Evolutionary conservation across 2,888 invertebrate genomes (phyloP).

Genomic region (Phortica okadai): DNA sequence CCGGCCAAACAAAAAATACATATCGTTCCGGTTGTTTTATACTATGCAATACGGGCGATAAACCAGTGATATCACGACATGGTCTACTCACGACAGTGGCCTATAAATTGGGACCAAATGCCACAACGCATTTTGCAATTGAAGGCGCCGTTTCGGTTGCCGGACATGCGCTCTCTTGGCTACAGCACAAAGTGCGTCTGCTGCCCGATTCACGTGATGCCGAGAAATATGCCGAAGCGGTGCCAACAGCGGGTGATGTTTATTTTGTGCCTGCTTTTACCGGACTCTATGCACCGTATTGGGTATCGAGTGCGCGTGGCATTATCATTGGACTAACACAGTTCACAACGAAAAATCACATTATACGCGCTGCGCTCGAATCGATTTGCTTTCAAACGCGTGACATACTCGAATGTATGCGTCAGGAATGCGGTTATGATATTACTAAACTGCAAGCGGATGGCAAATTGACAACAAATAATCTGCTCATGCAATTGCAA

Average conservation of each 20-base stretch:
- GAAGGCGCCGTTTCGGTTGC: conserved; percentile 97
- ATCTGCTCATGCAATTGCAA: conserved; percentile 95
- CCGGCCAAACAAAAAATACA: conserved; percentile 95
- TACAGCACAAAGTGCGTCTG: conserved; percentile 92
- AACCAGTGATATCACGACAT: conserved; percentile 90
- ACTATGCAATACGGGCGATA: conserved; percentile 94
- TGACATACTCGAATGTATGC: conserved; percentile 96
- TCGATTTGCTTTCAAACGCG: conserved; percentile 97
- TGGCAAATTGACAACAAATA: conserved; percentile 94
- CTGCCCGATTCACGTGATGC: conserved; percentile 86
- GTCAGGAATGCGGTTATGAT: conserved; percentile 92
- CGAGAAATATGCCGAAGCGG: conserved; percentile 84
- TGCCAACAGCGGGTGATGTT: conserved; percentile 93
- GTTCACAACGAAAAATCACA: conserved; percentile 94
- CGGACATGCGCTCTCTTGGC: conserved; percentile 94
- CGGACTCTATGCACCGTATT: conserved; percentile 97
- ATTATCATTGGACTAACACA: conserved; percentile 96
- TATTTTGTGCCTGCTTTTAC: conserved; percentile 99
- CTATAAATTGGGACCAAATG: conserved; percentile 89
- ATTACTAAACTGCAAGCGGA: conserved; percentile 92
- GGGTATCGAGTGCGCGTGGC: conserved; percentile 95
- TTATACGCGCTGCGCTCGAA: conserved; percentile 94
- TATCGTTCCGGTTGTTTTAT: conserved; percentile 97
- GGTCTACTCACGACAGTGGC: conserved; percentile 94
- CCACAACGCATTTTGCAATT: conserved; percentile 92